A percentile compares a stretch with the other conserved stretches of the same genome.
phyloP scores from a whole-genome alignment of 1,140 invertebrate species.

The Panagrolaimus sp. region DNA sequence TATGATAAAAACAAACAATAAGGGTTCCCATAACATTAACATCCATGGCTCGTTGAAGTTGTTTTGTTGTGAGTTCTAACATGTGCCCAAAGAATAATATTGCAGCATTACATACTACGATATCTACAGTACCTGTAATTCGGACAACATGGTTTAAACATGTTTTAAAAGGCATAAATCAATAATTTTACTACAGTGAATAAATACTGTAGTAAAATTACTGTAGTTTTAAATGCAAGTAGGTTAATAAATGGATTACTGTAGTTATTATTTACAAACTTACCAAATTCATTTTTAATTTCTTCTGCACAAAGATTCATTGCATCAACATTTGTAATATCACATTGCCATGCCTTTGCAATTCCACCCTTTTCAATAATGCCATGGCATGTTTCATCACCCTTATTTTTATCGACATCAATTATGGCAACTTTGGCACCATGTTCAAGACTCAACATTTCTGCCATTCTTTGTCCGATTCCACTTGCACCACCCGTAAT shows the following conservation, averaged over 20 bases:
- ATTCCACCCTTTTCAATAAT: constrained; percentile 29
- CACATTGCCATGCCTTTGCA: constrained; percentile 26
- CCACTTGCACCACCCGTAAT: constrained; percentile 52
- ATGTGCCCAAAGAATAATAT: constrained; percentile 52
- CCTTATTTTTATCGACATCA: constrained; percentile 50
- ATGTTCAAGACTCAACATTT: constrained; percentile 44
- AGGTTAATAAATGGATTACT: too few relatives aligned
- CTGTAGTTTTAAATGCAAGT: too few relatives aligned
- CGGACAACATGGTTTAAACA: too few relatives aligned
- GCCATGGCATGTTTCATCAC: constrained; percentile 16
- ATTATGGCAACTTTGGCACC: constrained; percentile 50
- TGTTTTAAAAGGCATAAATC: background rate
- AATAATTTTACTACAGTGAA: too few relatives aligned
- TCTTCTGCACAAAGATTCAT: constrained; percentile 32
- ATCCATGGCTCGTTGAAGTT: constrained; percentile 46
- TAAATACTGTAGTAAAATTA: too few relatives aligned
- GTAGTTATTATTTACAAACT: too few relatives aligned
- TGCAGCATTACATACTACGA: constrained; percentile 58
- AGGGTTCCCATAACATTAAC: constrained; percentile 56
- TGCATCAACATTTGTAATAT: constrained; percentile 33
- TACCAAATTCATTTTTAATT: constrained; percentile 6
- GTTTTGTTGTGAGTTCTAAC: constrained; percentile 42
- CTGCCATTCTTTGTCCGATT: constrained; percentile 53
- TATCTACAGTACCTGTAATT: constrained; percentile 51
- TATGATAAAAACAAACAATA: constrained; percentile 40